phyloP scores from a whole-genome alignment of 2,113 vertebrate genomes.

The Paralichthys olivaceus region DNA sequence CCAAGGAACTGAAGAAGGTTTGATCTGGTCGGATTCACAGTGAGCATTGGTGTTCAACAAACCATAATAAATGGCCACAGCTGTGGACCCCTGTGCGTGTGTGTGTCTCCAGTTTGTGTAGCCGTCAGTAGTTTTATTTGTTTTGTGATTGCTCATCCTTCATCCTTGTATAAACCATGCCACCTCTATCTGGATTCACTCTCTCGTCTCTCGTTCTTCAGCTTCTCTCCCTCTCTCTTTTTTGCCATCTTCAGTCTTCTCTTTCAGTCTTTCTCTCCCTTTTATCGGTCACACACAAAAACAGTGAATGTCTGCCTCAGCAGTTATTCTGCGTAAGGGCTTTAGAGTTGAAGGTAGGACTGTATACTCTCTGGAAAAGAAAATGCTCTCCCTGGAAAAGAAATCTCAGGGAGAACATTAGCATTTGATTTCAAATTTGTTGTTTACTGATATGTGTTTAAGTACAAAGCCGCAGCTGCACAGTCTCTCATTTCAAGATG shows the following conservation, averaged over 20 bases:
- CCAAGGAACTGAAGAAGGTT: conserved; percentile 16
- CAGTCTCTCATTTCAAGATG: conserved; percentile 25
- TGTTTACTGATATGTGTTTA: background rate
- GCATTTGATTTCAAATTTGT: conserved; percentile 34
- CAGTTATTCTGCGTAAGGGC: conserved; percentile 19
- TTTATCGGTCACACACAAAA: conserved; percentile 35
- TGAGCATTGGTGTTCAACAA: conserved; percentile 41
- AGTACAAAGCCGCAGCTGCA: conserved; percentile 7
- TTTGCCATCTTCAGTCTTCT: background rate
- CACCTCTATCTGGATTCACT: background rate
- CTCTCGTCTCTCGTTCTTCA: background rate
- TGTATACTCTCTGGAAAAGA: conserved; percentile 27
- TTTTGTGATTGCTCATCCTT: conserved; percentile 32
- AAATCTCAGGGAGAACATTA: conserved; percentile 10
- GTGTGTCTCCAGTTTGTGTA: background rate
- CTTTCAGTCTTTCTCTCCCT: background rate
- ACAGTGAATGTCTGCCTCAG: conserved; percentile 26
- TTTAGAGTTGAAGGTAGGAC: conserved; percentile 14
- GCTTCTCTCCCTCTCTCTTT: background rate
- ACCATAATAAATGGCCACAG: conserved; percentile 50
- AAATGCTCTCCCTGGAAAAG: background rate
- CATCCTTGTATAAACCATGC: background rate
- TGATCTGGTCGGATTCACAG: conserved; percentile 32
- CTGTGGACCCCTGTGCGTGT: conserved; percentile 31
- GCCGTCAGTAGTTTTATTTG: background rate